Evolutionary conservation across 2,113 vertebrate genomes (phyloP).

Genomic region (Gracilinanus agilis): DNA sequence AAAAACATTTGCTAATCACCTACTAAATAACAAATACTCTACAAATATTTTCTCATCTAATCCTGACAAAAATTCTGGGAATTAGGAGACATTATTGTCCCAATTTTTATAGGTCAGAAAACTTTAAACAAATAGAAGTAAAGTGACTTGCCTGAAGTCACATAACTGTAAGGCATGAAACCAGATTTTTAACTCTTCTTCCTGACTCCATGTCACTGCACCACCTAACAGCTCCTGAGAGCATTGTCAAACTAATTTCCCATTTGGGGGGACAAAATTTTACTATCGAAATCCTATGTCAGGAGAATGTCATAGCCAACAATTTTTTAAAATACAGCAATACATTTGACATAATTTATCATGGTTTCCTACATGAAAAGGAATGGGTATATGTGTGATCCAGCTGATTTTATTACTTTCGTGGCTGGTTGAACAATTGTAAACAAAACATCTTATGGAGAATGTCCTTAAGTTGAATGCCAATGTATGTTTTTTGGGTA

Average conservation of each 20-base stretch:
- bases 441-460: not conserved
- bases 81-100: not conserved
- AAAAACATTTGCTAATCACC: not conserved
- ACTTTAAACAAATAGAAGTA: too few species aligned
- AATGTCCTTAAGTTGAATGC: not conserved
- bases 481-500: not conserved
- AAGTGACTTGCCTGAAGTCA: too few species aligned
- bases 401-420: not conserved
- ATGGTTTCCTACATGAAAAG: not conserved
- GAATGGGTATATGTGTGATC: not conserved
- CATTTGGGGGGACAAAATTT: not conserved
- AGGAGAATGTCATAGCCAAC: not conserved
- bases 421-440: not conserved
- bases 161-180: not conserved
- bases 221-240: not conserved
- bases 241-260: not conserved
- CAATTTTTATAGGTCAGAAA: too few species aligned
- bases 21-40: not conserved
- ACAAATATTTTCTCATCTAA: not conserved
- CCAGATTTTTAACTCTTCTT: not conserved
- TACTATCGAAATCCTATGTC: not conserved
- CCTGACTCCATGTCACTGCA: not conserved
- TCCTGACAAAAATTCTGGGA: not conserved
- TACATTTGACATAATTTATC: not conserved
- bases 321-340: too few species aligned